Conservation (phyloP, 2,113 vertebrate species). For the Rattus rattus region DNA sequence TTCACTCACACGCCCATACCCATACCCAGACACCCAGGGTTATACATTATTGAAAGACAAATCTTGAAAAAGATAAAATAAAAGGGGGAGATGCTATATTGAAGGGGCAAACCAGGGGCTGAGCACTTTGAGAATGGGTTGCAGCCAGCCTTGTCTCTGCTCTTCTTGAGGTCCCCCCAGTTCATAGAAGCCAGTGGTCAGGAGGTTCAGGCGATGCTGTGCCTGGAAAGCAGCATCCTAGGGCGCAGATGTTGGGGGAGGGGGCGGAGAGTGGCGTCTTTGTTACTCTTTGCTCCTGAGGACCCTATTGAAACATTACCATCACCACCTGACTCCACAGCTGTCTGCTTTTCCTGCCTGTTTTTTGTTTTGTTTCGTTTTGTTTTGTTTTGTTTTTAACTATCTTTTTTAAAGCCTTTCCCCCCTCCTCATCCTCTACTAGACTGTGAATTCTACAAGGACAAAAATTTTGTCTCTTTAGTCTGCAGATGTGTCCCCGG, state of each 20-base stretch:
- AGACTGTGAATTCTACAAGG: neutral
- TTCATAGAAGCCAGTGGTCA: neutral
- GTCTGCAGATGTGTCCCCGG: neutral
- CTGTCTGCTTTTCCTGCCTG: neutral
- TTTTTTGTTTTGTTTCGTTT: slow-evolving; percentile 33
- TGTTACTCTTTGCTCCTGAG: neutral
- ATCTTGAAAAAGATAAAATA: neutral
- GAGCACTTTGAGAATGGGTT: neutral
- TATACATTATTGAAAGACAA: neutral
- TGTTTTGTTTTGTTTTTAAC: too few relatives aligned
- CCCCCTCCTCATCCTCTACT: neutral
- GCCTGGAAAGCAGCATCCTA: neutral
- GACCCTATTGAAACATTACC: neutral
- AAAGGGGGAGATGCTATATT: neutral
- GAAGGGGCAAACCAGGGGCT: neutral
- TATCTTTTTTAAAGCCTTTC: neutral
- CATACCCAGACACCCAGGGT: neutral
- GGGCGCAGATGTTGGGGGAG: neutral
- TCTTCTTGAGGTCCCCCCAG: neutral
- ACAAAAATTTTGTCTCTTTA: neutral
- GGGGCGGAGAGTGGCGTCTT: neutral
- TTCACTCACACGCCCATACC: neutral
- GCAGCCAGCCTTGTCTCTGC: neutral
- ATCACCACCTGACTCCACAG: neutral
- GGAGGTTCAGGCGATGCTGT: neutral